phyloP scores from a whole-genome alignment of 2,888 invertebrate genomes.

The Graphium colonna region DNA sequence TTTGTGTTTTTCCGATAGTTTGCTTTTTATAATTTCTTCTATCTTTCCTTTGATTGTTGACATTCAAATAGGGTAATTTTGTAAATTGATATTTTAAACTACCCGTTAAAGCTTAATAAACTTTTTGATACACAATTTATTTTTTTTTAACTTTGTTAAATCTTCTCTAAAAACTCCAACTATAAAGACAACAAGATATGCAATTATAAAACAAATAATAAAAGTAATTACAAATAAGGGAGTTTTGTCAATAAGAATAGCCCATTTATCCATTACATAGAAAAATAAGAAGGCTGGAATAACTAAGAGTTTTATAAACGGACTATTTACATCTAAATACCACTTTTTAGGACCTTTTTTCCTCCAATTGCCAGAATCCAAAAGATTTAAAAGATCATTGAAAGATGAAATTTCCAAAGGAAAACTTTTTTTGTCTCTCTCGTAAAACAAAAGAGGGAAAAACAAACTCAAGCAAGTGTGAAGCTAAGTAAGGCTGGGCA shows the following conservation, averaged over 20 bases:
- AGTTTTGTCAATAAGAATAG: neutral
- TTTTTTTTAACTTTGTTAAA: neutral
- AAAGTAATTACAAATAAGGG: neutral
- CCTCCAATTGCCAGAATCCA: neutral
- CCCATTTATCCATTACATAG: neutral
- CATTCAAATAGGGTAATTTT: neutral
- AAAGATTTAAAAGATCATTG: neutral
- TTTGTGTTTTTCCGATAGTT: neutral
- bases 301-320: neutral
- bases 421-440: neutral
- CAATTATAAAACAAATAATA: neutral
- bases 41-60: neutral
- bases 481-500: neutral
- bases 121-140: neutral
- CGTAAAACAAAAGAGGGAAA: neutral
- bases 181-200: neutral
- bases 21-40: neutral
- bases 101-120: neutral
- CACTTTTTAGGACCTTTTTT: neutral
- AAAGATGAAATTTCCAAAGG: neutral
- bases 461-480: neutral
- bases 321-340: neutral
- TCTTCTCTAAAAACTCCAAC: neutral
- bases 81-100: neutral
- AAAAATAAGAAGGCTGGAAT: neutral